Conservation (phyloP, 2,113 vertebrate species). For the Clarias magur region DNA sequence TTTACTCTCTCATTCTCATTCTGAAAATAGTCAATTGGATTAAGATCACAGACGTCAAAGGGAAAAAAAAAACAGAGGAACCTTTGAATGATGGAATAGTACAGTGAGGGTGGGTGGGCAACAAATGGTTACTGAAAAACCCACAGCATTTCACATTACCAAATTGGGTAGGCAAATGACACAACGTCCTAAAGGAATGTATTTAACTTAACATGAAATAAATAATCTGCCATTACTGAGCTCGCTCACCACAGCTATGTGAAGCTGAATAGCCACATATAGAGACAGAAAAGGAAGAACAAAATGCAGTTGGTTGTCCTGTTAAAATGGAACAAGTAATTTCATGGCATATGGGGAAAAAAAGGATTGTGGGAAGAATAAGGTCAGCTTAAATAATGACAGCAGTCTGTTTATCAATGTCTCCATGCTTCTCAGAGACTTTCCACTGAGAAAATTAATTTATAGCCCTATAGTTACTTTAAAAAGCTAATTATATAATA, state of each 20-base stretch:
- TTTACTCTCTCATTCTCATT: conserved; percentile 62
- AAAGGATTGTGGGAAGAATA: conserved; percentile 60
- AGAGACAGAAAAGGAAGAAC: conserved; percentile 52
- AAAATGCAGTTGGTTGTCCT: conserved; percentile 46
- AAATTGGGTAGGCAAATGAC: conserved; percentile 76
- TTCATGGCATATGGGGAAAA: conserved; percentile 64
- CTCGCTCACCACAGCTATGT: conserved; percentile 69
- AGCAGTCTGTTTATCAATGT: conserved; percentile 53
- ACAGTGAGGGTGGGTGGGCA: conserved; percentile 59
- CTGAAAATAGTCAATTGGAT: conserved; percentile 69
- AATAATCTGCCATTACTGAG: conserved; percentile 69
- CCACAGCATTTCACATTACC: conserved; percentile 75
- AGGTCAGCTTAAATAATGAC: conserved; percentile 52
- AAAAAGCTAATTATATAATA: not conserved
- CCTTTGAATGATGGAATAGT: conserved; percentile 72
- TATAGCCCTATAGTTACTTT: not conserved
- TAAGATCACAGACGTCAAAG: conserved; percentile 59
- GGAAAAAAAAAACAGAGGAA: conserved; percentile 37
- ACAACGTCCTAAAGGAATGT: conserved; percentile 70
- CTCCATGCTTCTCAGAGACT: conserved; percentile 29
- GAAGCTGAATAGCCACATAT: conserved; percentile 67
- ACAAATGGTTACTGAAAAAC: conserved; percentile 64
- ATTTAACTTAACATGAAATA: conserved; percentile 69
- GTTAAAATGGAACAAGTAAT: conserved; percentile 64
- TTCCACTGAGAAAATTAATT: conserved; percentile 28